Conservation (phyloP, 2,113 vertebrate species). For the Centropristis striata region DNA sequence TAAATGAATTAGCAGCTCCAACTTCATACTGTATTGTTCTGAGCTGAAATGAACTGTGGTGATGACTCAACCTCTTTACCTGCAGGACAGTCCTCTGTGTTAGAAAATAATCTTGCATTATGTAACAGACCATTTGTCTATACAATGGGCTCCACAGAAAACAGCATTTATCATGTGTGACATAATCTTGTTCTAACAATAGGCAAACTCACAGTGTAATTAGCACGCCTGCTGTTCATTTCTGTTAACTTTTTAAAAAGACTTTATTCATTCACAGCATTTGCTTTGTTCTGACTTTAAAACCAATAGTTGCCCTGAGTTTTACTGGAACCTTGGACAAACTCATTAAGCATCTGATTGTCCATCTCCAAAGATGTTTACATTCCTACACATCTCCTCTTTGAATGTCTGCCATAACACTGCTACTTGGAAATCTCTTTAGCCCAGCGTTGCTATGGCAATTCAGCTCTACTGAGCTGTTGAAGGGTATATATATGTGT, state of each 20-base stretch:
- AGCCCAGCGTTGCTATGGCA: constrained; percentile 76
- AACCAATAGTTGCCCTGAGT: constrained; percentile 15
- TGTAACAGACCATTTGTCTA: constrained; percentile 8
- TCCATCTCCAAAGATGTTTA: constrained; percentile 36
- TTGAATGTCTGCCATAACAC: constrained; percentile 54
- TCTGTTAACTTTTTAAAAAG: constrained; percentile 19
- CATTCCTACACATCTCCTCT: constrained; percentile 39
- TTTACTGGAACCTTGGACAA: constrained; percentile 4
- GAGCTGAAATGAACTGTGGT: background rate
- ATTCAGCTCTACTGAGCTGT: constrained; percentile 55
- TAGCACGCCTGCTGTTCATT: background rate
- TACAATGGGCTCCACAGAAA: background rate
- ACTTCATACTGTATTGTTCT: background rate
- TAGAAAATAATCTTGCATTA: background rate
- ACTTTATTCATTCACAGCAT: background rate
- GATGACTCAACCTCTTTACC: constrained; percentile 18
- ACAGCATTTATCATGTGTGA: constrained; percentile 15
- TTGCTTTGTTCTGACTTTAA: background rate
- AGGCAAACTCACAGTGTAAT: constrained; percentile 1
- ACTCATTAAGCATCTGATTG: constrained; percentile 33
- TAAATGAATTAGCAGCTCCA: background rate
- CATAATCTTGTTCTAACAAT: constrained; percentile 2
- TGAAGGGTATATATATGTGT: constrained; percentile 40
- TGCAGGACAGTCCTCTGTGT: constrained; percentile 4
- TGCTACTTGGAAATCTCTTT: constrained; percentile 63